Conservation (phyloP, 2,797 vertebrate genomes). For the Nothura maculosa region DNA sequence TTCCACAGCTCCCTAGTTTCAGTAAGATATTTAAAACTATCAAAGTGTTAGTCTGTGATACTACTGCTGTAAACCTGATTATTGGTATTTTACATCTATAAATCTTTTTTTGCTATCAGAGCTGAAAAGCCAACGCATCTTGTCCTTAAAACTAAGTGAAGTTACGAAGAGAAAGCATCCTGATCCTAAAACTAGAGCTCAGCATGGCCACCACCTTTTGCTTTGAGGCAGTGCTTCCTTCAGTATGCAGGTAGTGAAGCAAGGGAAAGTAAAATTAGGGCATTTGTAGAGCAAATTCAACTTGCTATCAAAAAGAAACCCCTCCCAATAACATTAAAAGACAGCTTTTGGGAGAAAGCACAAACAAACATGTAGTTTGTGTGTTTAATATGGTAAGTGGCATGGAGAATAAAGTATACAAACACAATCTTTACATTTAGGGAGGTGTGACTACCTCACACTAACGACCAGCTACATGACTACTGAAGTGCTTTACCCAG, state of each 20-base stretch:
- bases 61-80: neutral
- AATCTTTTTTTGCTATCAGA: neutral
- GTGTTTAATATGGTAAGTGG: neutral
- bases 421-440: neutral
- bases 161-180: neutral
- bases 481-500: neutral
- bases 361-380: neutral
- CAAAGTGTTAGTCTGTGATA: neutral
- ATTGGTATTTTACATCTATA: neutral
- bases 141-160: neutral
- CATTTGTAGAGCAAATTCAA: neutral
- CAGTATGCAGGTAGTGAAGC: neutral
- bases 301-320: neutral
- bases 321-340: neutral
- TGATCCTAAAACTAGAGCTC: neutral
- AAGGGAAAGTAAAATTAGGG: neutral
- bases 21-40: neutral
- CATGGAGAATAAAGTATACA: neutral
- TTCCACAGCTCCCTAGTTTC: neutral
- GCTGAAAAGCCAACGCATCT: neutral
- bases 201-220: neutral
- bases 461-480: neutral
- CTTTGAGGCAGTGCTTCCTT: neutral
- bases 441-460: neutral
- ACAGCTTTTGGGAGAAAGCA: neutral